Evolutionary conservation across 2,888 invertebrate species (phyloP), one percentile per base, ranked within the genome.

Genomic region (Xiphydria camelus): DNA sequence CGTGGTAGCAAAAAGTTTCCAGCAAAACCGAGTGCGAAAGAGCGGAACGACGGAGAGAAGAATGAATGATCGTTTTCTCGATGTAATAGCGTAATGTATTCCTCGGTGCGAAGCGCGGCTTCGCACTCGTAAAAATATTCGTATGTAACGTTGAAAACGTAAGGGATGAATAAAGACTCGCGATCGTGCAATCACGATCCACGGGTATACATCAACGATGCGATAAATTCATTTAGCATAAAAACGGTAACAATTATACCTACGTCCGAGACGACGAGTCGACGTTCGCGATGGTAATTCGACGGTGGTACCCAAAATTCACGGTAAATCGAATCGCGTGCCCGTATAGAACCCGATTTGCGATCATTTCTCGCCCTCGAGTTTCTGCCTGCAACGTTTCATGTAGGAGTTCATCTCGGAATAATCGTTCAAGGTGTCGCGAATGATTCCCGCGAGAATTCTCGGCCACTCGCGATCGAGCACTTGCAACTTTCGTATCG

Each of bases 371-470:
- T 65, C 60, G 41, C 39, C 50, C 45, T 65, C 59, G 22, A 75
- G 59, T 40, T 59, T 61, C 38, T 71, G 68, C 39, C 73, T 71
- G 50, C 77, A 77, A 38, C 70, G 82, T 69, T 89, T 88, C 76
- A 91, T 86, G 70, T 92, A 92, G 44, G 81, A 77, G 67, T 91
- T 87, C 79, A 91, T 82, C 59, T 91, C 83, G n/a, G 87, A 83
- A 68, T 88, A 92, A 73, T 92, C 92, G 47, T 82, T 79, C 47
- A 93, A 77, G 9, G 89, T 87, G 57, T 89, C 87, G 61, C 86
- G 84, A 52, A 92, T 84, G 74, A 91, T 84, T 66, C 89, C 88
- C 33, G 85, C 79, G 56, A 93, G 79, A 63, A 92, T 83, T 40
- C 79, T 80, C 10, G 89, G 87, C 92, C 92, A 92, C 62, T 87